Evolutionary conservation across 2,797 vertebrate species (phyloP).

Genomic region (Gorsachius magnificus): DNA sequence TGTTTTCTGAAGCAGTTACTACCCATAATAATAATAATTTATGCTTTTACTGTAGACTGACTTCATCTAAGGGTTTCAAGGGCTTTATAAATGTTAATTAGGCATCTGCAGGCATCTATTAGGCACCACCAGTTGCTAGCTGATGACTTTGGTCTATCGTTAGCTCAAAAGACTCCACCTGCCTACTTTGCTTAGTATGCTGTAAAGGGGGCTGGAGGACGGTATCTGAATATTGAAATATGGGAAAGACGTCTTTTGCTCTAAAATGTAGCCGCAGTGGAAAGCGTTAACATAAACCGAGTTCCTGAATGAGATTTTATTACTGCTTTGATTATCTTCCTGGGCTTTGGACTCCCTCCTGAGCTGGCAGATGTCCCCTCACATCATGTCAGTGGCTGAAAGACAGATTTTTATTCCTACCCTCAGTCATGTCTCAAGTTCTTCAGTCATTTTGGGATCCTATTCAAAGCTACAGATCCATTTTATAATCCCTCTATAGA

Average conservation of each 20-base stretch:
- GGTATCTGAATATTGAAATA: background rate
- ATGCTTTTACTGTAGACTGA: background rate
- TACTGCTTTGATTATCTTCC: constrained; percentile 19
- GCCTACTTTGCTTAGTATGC: background rate
- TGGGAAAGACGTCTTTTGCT: background rate
- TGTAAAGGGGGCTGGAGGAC: background rate
- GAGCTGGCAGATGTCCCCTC: constrained; percentile 36
- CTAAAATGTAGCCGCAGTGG: background rate
- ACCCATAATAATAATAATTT: constrained; percentile 29
- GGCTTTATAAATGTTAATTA: constrained; percentile 48
- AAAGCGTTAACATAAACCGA: background rate
- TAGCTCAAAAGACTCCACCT: constrained; percentile 32
- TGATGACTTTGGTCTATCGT: constrained; percentile 30
- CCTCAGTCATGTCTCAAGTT: background rate
- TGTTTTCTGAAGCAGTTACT: constrained; percentile 7
- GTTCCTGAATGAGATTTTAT: constrained; percentile 12
- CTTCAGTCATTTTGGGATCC: background rate
- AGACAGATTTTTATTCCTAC: background rate
- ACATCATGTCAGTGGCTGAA: background rate
- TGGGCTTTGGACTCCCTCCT: background rate
- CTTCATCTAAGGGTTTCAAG: constrained; percentile 17
- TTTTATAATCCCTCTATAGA: background rate
- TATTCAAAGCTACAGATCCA: background rate
- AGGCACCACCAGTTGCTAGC: constrained; percentile 27
- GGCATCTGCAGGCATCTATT: constrained; percentile 40